Evolutionary conservation across 2,888 invertebrate genomes (phyloP).

Genomic region (Drosophila acutilabella): DNA sequence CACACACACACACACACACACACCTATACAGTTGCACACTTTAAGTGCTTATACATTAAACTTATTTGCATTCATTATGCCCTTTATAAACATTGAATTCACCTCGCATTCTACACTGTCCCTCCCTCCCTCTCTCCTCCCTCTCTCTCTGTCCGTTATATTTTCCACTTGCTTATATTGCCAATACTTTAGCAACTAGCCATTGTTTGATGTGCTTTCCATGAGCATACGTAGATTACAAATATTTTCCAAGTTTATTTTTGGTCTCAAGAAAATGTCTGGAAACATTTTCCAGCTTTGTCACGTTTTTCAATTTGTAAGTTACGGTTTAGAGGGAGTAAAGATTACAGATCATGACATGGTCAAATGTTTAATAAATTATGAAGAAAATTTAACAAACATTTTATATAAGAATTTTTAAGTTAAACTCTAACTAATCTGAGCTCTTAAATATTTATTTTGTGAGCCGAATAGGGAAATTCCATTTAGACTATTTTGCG

Average conservation of each 20-base stretch:
- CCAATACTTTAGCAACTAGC: slow-evolving; percentile 16
- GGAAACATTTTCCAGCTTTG: slow-evolving; percentile 3
- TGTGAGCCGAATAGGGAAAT: too few species aligned
- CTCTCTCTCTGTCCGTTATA: neutral
- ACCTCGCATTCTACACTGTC: neutral
- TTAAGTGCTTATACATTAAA: slow-evolving; percentile 15
- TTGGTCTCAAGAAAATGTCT: slow-evolving; percentile 3
- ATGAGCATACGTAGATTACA: slow-evolving; percentile 8
- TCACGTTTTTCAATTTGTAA: slow-evolving; percentile 10
- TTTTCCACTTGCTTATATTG: neutral
- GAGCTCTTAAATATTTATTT: too few species aligned
- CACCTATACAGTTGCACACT: neutral
- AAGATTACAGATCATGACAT: neutral
- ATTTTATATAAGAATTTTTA: too few species aligned
- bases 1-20: slow-evolving; percentile 9
- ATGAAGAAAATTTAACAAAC: neutral
- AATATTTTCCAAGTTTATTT: slow-evolving; percentile 3
- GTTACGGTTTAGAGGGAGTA: neutral
- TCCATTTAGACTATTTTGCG: too few species aligned
- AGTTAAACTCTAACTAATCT: too few species aligned
- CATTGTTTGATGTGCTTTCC: slow-evolving; percentile 2
- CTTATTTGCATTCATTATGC: slow-evolving; percentile 60
- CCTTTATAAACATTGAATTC: slow-evolving; percentile 41
- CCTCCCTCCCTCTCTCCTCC: neutral
- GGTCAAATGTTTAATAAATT: slow-evolving; percentile 9